A percentile compares a stretch with the other conserved stretches of the same genome.
These are phyloP conservation scores for Dendrocopos noguchii DNA, from an alignment of 2,113 vertebrate species.

Conservation along the genomic window DNA sequence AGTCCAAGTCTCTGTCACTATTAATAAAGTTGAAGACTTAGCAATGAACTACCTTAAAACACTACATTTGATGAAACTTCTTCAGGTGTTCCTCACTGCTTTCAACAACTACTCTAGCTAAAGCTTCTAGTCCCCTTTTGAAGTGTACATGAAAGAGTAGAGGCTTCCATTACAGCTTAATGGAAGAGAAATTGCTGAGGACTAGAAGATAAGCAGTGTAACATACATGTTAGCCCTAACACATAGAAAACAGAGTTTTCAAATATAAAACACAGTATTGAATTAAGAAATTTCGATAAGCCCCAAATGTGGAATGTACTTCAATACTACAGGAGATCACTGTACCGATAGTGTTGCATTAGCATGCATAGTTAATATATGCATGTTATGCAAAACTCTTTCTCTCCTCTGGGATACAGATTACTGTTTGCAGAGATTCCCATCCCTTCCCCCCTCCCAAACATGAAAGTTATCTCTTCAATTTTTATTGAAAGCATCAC, in stretches of 20 bases:
- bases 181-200: constrained; percentile 41
- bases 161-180: constrained; percentile 2
- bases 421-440: not conserved
- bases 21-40: not conserved
- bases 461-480: not conserved
- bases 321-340: constrained; percentile 17
- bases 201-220: constrained; percentile 22
- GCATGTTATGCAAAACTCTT: not conserved
- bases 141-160: not conserved
- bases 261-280: constrained; percentile 54
- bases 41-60: not conserved
- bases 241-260: constrained; percentile 14
- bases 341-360: not conserved
- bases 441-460: not conserved
- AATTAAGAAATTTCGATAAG: constrained; percentile 68
- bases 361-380: not conserved
- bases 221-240: constrained; percentile 30
- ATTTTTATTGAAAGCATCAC: not conserved
- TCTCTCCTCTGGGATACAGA: not conserved
- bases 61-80: not conserved
- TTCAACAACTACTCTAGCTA: not conserved
- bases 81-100: not conserved
- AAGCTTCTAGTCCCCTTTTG: not conserved
- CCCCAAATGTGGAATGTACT: constrained; percentile 4
- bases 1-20: not conserved